Evolutionary conservation across 1,140 invertebrate species (phyloP).

Genomic region (Megathymus violae): DNA sequence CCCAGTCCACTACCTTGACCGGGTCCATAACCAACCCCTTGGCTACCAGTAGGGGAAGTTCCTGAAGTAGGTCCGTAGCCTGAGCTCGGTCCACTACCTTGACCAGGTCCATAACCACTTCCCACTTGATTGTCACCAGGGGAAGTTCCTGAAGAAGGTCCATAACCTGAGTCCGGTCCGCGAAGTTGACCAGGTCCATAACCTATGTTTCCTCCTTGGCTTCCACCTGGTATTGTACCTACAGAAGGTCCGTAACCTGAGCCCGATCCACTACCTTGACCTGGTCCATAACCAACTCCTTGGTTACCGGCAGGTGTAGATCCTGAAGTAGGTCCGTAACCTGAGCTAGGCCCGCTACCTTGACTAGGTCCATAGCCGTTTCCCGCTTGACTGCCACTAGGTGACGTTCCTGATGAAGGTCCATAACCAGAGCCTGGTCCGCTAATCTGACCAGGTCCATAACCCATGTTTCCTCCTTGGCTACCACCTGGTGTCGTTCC

Average conservation of each 20-base stretch:
- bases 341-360: background rate
- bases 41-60: background rate
- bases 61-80: too few species aligned
- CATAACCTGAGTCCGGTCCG: background rate
- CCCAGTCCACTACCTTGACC: background rate
- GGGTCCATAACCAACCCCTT: background rate
- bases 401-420: background rate
- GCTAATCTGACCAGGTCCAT: slow-evolving; percentile 23
- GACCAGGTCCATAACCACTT: slow-evolving; percentile 14
- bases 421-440: background rate
- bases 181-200: slow-evolving; percentile 8
- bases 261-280: background rate
- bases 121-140: slow-evolving; percentile 6
- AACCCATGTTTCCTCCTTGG: background rate
- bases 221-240: background rate
- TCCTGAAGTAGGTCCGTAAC: too few species aligned
- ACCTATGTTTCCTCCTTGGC: background rate
- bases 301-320: background rate
- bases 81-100: slow-evolving; percentile 3
- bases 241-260: background rate
- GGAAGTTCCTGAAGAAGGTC: background rate
- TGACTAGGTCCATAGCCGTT: slow-evolving; percentile 18
- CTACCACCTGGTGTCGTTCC: background rate
- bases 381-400: slow-evolving; percentile 3
- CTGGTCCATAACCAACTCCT: background rate